Percentiles rank a stretch among this genome's conserved stretches.
Conservation (phyloP, 2,888 invertebrate genomes). For the Ceriagrion tenellum region DNA sequence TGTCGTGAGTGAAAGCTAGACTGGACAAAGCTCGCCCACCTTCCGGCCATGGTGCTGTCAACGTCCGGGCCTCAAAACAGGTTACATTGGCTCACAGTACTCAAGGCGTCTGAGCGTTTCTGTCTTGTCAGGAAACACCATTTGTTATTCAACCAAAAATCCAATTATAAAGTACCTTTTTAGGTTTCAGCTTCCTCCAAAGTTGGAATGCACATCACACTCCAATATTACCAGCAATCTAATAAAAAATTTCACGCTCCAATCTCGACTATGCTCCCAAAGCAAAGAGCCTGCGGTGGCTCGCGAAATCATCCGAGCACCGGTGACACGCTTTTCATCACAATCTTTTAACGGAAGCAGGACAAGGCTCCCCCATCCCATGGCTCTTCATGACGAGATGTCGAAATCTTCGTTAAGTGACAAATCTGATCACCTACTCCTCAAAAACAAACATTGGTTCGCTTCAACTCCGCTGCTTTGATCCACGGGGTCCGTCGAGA, state of each 20-base stretch:
- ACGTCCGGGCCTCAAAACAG: too few relatives aligned
- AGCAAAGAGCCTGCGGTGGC: background rate
- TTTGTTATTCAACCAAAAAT: too few relatives aligned
- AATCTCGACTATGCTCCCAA: background rate
- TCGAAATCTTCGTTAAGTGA: background rate
- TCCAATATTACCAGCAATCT: background rate
- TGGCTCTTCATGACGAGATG: background rate
- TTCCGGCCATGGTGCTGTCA: too few relatives aligned
- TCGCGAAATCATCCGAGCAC: background rate
- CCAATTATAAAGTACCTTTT: too few relatives aligned
- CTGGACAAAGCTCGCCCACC: too few relatives aligned
- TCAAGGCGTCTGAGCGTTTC: too few relatives aligned
- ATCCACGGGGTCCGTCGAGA: background rate
- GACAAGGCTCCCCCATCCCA: background rate
- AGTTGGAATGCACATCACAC: background rate
- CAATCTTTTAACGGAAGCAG: background rate
- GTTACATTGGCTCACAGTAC: too few relatives aligned
- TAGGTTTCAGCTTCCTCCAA: background rate
- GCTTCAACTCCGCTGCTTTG: background rate
- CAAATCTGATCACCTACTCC: conserved; percentile 14
- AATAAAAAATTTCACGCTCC: background rate
- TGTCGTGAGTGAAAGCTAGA: too few relatives aligned
- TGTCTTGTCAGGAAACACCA: too few relatives aligned
- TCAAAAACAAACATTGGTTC: background rate
- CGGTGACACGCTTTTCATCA: background rate